Evolutionary conservation across 2,888 invertebrate genomes (phyloP), one percentile per base, ranked within the genome.

Genomic region (Callinectes sapidus): DNA sequence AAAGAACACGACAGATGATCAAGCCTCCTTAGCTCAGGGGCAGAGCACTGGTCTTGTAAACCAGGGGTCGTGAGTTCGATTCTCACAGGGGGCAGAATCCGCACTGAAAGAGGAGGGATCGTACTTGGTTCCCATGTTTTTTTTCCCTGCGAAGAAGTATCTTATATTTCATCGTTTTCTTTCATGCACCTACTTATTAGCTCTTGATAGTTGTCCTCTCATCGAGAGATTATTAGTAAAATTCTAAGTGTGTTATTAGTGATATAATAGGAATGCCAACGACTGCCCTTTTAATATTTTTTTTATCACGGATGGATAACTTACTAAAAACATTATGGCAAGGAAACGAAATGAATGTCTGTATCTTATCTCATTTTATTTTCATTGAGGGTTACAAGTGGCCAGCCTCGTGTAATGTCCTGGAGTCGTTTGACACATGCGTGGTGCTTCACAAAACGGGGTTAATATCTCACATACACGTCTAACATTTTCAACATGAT

Each of bases 61-160:
- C 98, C 98, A 98, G 98, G 98, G 98, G 98, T 98, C 98, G 98
- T 98, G 98, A 98, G 98, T 98, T 98, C 98, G 98, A 98, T 98
- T 98, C 98, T 98, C 98, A 98, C 98, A 98, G 98, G 98, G 98
- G 98, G 98, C 98, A 94, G 48, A 48, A 10, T 48, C n/a, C n/a
- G n/a, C n/a, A n/a, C n/a, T n/a, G n/a, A n/a, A n/a, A n/a, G n/a
- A n/a, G n/a, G n/a, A n/a, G n/a, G n/a, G n/a, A n/a, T n/a, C n/a
- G 8, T 10, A 5, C 10, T 48, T 5, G 48, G 8, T 48, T 48
- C 10, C 48, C 8, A 48, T 3, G 39, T 39, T 39, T 39, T n/a
- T 6, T 42, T 48, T 8, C 10, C 48, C 5, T 8, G 48, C 48
- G 10, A 8, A 48, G 8, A 8, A 2, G 48, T 48, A 8, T 48